Conservation (phyloP, 2,888 invertebrate genomes). For the Eristalis arbustorum region DNA sequence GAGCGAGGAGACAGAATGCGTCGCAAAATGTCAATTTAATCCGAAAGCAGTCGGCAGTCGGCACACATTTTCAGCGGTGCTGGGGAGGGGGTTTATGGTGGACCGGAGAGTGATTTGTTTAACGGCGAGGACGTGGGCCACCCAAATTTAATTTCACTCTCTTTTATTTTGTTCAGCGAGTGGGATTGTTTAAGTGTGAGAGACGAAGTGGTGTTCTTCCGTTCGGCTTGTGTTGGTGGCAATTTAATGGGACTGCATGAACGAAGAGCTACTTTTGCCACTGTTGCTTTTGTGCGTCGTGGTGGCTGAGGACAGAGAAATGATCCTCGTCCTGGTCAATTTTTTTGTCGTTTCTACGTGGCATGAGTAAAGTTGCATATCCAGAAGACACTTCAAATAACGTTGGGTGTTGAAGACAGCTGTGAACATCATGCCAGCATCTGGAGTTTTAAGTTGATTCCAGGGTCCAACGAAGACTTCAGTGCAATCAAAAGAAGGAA, state of each 20-base stretch:
- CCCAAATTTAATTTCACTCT: not conserved
- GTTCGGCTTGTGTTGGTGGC: not conserved
- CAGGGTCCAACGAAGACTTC: too few relatives aligned
- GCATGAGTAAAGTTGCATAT: too few relatives aligned
- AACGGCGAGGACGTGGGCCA: not conserved
- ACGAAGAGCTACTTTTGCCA: not conserved
- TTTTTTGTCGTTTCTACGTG: too few relatives aligned
- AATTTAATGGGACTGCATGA: not conserved
- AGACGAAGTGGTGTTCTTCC: not conserved
- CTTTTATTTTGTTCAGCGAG: not conserved
- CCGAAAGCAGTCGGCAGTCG: not conserved
- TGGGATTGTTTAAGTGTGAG: not conserved
- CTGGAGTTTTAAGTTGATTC: too few relatives aligned
- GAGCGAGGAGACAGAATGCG: not conserved
- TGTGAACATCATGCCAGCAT: too few relatives aligned
- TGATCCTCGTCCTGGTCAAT: too few relatives aligned
- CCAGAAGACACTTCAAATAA: too few relatives aligned
- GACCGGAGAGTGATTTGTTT: not conserved
- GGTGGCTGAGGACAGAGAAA: too few relatives aligned
- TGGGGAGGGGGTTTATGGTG: not conserved
- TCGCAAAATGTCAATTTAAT: constrained; percentile 27
- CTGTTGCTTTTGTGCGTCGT: too few relatives aligned
- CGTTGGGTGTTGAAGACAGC: too few relatives aligned
- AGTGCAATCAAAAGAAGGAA: too few relatives aligned
- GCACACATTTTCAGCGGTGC: not conserved